These are phyloP conservation scores for Chydorus sphaericus DNA, from an alignment of 2,888 invertebrate species.

Conservation along the genomic window DNA sequence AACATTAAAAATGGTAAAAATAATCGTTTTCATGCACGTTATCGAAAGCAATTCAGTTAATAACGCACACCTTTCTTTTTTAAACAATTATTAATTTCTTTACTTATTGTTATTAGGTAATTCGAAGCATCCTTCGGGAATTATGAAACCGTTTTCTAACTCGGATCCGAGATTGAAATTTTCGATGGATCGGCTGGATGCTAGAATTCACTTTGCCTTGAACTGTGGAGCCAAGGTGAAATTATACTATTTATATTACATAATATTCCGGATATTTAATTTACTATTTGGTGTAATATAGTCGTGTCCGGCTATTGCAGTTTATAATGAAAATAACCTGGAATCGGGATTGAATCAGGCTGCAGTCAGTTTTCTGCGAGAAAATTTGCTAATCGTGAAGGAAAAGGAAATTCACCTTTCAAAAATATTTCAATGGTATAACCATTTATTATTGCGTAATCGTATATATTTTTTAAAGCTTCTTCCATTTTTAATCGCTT, in stretches of 20 bases:
- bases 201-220: conserved; percentile 32
- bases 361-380: conserved; percentile 24
- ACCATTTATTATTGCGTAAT: too few relatives aligned
- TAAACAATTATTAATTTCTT: too few relatives aligned
- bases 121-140: not conserved
- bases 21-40: too few relatives aligned
- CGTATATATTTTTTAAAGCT: too few relatives aligned
- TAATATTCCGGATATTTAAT: not conserved
- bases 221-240: conserved; percentile 30
- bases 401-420: conserved; percentile 24
- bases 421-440: conserved; percentile 27
- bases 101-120: not conserved
- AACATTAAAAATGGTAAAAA: too few relatives aligned
- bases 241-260: conserved; percentile 19
- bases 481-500: not conserved
- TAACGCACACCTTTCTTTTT: too few relatives aligned
- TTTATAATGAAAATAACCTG: conserved; percentile 26
- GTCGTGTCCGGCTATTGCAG: conserved; percentile 28
- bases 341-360: conserved; percentile 26
- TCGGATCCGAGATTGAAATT: conserved; percentile 20
- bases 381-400: conserved; percentile 25
- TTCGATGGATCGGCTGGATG: conserved; percentile 25
- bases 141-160: not conserved
- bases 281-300: conserved; percentile 16
- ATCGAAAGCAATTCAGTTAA: too few relatives aligned